Percentiles rank a stretch among this genome's conserved stretches.
Evolutionary conservation across 2,797 vertebrate genomes (phyloP).

Genomic region (Typhlichthys subterraneus): DNA sequence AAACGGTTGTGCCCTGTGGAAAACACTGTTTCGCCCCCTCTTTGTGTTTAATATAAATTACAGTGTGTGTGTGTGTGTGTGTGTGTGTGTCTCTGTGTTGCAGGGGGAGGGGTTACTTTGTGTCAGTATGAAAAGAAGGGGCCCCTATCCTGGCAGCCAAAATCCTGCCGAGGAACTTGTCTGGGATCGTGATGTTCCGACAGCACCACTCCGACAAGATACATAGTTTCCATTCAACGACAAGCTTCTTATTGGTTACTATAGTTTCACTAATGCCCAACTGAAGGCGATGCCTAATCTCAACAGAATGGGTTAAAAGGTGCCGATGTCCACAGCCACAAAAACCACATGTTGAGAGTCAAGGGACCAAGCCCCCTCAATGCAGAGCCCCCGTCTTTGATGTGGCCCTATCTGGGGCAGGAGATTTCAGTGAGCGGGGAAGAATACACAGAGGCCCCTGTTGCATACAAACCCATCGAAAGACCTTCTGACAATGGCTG

Average conservation of each 20-base stretch:
- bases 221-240: constrained; percentile 99
- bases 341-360: constrained; percentile 99
- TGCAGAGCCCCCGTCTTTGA: constrained; percentile 86
- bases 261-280: constrained; percentile 99
- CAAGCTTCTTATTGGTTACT: constrained; percentile 99
- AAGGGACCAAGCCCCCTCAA: constrained; percentile 91
- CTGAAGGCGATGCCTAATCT: constrained; percentile 97
- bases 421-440: constrained; percentile 80
- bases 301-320: constrained; percentile 99
- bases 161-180: constrained; percentile 92
- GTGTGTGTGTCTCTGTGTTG: constrained; percentile 27
- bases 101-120: constrained; percentile 80
- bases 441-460: constrained; percentile 75
- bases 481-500: constrained; percentile 79
- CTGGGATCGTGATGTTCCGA: constrained; percentile 87
- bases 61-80: constrained; percentile 56
- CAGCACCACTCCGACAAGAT: constrained; percentile 97
- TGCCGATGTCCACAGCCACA: constrained; percentile 94
- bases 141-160: constrained; percentile 86
- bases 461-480: constrained; percentile 69
- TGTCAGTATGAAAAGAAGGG: constrained; percentile 85
- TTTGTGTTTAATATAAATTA: constrained; percentile 89
- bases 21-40: constrained; percentile 76
- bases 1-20: constrained; percentile 81
- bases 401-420: constrained; percentile 83